phyloP scores from a whole-genome alignment of 2,888 invertebrate species.

The Hetaerina titia region DNA sequence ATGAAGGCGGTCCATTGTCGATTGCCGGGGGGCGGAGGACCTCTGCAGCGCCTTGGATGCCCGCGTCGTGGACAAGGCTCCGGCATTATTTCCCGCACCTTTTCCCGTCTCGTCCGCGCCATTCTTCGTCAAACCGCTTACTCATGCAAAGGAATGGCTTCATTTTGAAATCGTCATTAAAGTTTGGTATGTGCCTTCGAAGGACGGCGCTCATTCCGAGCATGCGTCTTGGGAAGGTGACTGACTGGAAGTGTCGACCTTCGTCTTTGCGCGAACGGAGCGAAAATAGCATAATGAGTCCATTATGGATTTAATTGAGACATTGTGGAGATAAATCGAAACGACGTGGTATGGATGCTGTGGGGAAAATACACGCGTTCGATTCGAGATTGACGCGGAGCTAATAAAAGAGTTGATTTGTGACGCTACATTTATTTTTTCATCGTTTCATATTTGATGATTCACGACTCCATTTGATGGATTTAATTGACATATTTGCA shows the following conservation, averaged over 20 bases:
- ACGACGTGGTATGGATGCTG: neutral
- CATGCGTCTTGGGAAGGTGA: neutral
- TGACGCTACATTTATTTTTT: too few species aligned
- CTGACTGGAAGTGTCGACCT: neutral
- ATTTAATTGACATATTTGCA: too few species aligned
- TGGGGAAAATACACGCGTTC: neutral
- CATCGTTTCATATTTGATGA: too few species aligned
- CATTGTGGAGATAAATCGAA: neutral
- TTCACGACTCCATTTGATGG: too few species aligned
- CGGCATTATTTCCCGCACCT: neutral
- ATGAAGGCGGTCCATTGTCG: too few species aligned
- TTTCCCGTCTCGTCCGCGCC: neutral
- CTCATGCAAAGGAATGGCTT: neutral
- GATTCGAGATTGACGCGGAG: neutral
- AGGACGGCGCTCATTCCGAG: neutral
- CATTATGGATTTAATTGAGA: neutral
- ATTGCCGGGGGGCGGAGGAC: neutral
- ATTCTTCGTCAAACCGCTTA: neutral
- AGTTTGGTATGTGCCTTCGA: neutral
- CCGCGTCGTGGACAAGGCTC: neutral
- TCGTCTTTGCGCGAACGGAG: neutral
- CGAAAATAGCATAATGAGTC: neutral
- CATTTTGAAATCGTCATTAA: neutral
- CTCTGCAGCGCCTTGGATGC: neutral
- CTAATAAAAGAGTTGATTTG: neutral